Conservation (phyloP, 1,140 invertebrate genomes). For the Drosophila ercepeae region DNA sequence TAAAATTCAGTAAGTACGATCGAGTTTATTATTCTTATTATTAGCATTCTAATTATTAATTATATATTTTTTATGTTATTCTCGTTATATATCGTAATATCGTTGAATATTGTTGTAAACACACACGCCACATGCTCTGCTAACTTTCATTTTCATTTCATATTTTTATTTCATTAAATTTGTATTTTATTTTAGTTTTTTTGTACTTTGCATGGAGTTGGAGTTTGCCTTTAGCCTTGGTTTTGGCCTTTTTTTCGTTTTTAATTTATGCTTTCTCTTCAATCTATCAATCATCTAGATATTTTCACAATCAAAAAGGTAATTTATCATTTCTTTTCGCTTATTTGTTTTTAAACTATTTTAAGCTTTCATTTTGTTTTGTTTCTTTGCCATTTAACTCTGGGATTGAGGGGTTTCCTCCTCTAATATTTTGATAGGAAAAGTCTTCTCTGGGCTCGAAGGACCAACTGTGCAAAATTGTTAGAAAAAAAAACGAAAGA, state of each 20-base stretch:
- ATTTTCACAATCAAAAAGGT: not conserved
- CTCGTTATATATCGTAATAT: constrained; percentile 24
- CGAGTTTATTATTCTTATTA: constrained; percentile 58
- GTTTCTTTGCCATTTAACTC: not conserved
- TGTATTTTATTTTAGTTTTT: not conserved
- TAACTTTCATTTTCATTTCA: constrained; percentile 21
- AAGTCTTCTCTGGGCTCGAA: too few relatives aligned
- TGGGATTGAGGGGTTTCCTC: too few relatives aligned
- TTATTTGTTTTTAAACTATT: not conserved
- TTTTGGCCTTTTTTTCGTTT: not conserved
- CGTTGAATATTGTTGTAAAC: constrained; percentile 19
- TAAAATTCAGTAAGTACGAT: constrained; percentile 79
- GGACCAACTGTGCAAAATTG: too few relatives aligned
- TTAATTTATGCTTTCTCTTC: not conserved
- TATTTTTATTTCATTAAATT: not conserved
- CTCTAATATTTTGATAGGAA: too few relatives aligned
- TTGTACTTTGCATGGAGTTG: constrained; percentile 1
- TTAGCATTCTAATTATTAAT: constrained; percentile 39
- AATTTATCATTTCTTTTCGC: not conserved
- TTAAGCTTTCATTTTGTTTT: constrained; percentile 1
- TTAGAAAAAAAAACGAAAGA: too few relatives aligned
- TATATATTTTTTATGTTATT: constrained; percentile 30
- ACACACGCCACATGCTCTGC: constrained; percentile 14
- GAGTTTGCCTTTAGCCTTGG: not conserved
- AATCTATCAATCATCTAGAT: not conserved